A percentile compares a stretch with the other conserved stretches of the same genome.
These are phyloP conservation scores for Pampusana beccarii DNA, from an alignment of 2,113 vertebrate species.

Conservation along the genomic window DNA sequence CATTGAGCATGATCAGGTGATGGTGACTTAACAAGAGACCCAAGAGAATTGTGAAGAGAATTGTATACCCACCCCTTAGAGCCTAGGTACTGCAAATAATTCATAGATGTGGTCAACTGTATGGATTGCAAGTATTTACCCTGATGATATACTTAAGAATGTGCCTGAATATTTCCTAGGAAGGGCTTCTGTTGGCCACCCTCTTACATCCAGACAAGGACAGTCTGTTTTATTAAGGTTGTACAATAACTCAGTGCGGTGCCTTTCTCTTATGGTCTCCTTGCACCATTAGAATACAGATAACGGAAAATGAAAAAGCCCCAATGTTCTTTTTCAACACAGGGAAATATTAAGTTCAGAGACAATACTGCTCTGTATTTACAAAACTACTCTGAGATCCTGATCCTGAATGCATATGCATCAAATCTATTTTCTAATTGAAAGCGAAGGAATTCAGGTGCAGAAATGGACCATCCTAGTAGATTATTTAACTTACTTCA, in stretches of 20 bases:
- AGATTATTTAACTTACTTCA: background rate
- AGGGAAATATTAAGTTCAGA: background rate
- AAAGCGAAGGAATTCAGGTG: background rate
- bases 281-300: background rate
- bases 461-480: background rate
- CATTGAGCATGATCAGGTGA: background rate
- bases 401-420: background rate
- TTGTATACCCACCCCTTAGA: background rate
- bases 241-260: background rate
- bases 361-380: background rate
- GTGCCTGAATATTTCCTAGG: background rate
- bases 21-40: background rate
- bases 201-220: background rate
- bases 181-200: constrained; percentile 1
- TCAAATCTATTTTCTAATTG: background rate
- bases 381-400: background rate
- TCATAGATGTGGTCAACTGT: background rate
- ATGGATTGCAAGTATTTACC: background rate
- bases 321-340: background rate
- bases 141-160: background rate
- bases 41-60: background rate
- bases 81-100: background rate
- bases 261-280: background rate
- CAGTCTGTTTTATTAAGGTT: constrained; percentile 1
- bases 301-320: background rate